Evolutionary conservation across 2,113 vertebrate genomes (phyloP), one percentile per base, ranked within the genome.

Genomic region (Caretta caretta): DNA sequence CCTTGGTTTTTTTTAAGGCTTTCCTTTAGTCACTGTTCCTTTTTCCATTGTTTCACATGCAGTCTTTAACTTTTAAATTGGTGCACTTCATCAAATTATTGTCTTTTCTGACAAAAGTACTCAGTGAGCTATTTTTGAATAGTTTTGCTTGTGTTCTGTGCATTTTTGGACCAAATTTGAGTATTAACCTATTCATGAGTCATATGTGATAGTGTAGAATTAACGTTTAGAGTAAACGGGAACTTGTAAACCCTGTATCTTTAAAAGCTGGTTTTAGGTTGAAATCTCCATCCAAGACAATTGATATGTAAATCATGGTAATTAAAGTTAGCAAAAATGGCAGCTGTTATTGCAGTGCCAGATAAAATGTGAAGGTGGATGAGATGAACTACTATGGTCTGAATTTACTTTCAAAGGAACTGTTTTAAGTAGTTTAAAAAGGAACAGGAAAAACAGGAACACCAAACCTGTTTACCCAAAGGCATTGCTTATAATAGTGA

Each of bases 171-270:
- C 13, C 80, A 24, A 5, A 14, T 50, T 76, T 0, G 2, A 19
- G 84, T 50, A 10, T 86, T 83, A 80, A 13, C 76, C 86, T 48
- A 0, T 69, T 20, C 57, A 65, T 16, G 5, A 38, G 80, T 48
- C 13, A 50, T 51, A 59, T n/a, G 24, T 0, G 1, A 1, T 48
- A 78, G 42, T 53, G 42, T 27, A 89, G 72, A 10, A 8, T 38
- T 84, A 80, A 38, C 5, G 19, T 2, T 25, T 86, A 29, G 35
- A 88, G 7, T 46, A 80, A 90, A 10, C 4, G 12, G 31, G 24
- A 20, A 54, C 35, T 56, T 80, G 62, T 27, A 69, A 81, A 20
- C 22, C 19, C 65, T 22, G n/a, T 38, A 29, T 62, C n/a, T n/a
- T n/a, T 72, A 38, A 38, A 72, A 78, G 75, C 25, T 48, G 25